phyloP scores from a whole-genome alignment of 2,797 vertebrate species.

The Allobates femoralis region DNA sequence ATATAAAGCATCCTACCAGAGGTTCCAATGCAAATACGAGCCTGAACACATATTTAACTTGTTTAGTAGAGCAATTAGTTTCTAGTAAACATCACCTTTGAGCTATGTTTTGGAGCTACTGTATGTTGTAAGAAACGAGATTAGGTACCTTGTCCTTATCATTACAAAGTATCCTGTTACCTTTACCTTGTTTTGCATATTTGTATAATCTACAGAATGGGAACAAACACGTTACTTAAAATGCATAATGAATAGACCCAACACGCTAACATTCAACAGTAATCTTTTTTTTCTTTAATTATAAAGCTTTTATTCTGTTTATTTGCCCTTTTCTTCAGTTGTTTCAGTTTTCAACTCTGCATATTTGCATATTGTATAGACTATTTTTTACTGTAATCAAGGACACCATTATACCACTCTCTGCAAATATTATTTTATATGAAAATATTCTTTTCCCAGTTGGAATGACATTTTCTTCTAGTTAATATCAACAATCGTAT shows the following conservation, averaged over 20 bases:
- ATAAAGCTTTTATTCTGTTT: conserved; percentile 41
- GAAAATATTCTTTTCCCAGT: conserved; percentile 56
- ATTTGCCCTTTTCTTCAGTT: conserved; percentile 47
- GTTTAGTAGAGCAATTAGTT: background rate
- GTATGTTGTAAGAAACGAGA: background rate
- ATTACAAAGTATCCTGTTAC: background rate
- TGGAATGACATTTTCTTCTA: conserved; percentile 52
- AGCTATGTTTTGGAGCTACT: background rate
- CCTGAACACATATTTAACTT: background rate
- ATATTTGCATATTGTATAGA: conserved; percentile 54
- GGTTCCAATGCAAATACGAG: no score
- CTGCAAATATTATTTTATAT: conserved; percentile 53
- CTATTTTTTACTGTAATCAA: conserved; percentile 56
- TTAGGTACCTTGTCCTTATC: background rate
- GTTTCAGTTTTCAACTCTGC: conserved; percentile 34
- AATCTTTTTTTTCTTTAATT: conserved; percentile 20
- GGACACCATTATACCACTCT: conserved; percentile 41
- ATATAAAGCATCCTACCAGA: no score
- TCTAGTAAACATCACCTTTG: background rate
- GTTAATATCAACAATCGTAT: conserved; percentile 50
- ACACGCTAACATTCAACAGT: conserved; percentile 11
- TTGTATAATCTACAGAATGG: background rate
- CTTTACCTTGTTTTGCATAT: background rate
- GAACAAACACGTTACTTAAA: background rate
- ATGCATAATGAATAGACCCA: conserved; percentile 14